A percentile compares a stretch with the other conserved stretches of the same genome.
These are phyloP conservation scores for Andrena hattorfiana DNA, from an alignment of 2,888 invertebrate genomes.

Conservation along the genomic window DNA sequence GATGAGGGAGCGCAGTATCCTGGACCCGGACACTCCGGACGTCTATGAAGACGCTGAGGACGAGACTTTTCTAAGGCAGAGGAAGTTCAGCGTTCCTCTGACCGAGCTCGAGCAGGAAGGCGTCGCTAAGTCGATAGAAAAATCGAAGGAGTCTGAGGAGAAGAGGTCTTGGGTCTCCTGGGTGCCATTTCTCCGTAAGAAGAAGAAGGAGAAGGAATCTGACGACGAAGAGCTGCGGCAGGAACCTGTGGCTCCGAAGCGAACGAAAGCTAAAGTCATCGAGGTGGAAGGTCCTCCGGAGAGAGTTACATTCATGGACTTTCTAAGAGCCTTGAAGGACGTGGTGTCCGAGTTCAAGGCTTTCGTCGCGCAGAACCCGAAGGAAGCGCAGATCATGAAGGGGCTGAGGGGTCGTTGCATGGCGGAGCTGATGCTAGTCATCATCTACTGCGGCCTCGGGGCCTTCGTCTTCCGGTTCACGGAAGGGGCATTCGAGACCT, in stretches of 20 bases:
- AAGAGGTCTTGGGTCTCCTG: constrained; percentile 77
- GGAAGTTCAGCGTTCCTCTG: constrained; percentile 70
- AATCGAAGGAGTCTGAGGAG: constrained; percentile 76
- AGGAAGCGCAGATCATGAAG: constrained; percentile 87
- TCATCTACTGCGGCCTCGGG: constrained; percentile 92
- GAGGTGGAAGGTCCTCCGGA: constrained; percentile 68
- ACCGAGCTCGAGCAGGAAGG: constrained; percentile 78
- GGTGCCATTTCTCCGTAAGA: constrained; percentile 72
- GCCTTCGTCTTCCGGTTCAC: constrained; percentile 92
- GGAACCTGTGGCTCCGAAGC: constrained; percentile 70
- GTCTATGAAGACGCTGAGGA: constrained; percentile 49
- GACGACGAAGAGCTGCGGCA: constrained; percentile 76
- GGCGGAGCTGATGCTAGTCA: constrained; percentile 89
- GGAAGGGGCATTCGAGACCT: constrained; percentile 94
- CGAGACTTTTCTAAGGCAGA: constrained; percentile 56
- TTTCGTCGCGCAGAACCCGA: constrained; percentile 86
- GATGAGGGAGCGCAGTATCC: constrained; percentile 72
- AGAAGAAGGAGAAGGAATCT: constrained; percentile 70
- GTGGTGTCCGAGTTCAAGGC: constrained; percentile 85
- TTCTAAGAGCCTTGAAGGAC: constrained; percentile 72
- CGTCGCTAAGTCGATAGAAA: constrained; percentile 41
- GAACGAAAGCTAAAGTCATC: background rate
- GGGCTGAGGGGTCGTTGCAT: constrained; percentile 89
- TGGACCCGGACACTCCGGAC: constrained; percentile 69
- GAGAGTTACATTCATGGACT: constrained; percentile 74